Percentiles rank a stretch among this genome's conserved stretches.
Evolutionary conservation across 37 sponge, comb jelly and placozoan genomes (phyloP).

Genomic region (Bolinopsis microptera): DNA sequence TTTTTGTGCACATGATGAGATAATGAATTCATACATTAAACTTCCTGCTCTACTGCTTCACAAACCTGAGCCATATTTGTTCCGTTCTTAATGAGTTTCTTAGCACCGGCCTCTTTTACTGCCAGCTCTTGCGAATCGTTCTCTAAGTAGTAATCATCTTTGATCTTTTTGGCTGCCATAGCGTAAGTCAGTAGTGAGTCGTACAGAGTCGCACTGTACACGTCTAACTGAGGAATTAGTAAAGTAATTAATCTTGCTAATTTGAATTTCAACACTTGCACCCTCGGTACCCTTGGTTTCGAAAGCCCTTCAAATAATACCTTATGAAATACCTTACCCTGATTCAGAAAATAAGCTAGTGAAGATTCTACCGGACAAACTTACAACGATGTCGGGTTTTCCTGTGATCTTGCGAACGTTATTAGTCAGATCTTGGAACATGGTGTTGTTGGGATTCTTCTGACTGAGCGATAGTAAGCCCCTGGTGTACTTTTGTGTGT

Average conservation of each 20-base stretch:
- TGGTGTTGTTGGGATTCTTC: slow-evolving; percentile 29
- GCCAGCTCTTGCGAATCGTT: neutral
- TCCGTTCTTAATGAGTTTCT: neutral
- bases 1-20: too few species aligned
- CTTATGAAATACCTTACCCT: too few species aligned
- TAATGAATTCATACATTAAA: too few species aligned
- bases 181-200: slow-evolving; percentile 60
- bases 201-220: slow-evolving; percentile 58
- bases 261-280: too few species aligned
- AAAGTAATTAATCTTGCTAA: neutral
- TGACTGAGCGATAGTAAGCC: slow-evolving; percentile 30
- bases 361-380: too few species aligned
- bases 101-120: neutral
- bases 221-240: neutral
- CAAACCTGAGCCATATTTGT: slow-evolving; percentile 1
- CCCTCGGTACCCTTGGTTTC: too few species aligned
- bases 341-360: too few species aligned
- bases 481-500: neutral
- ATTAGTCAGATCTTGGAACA: neutral
- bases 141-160: neutral
- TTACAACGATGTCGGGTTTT: neutral
- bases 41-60: too few species aligned
- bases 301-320: too few species aligned
- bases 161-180: slow-evolving; percentile 38
- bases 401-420: neutral